phyloP scores from a whole-genome alignment of 2,797 vertebrate genomes.

The Hozukius guyotensis region DNA sequence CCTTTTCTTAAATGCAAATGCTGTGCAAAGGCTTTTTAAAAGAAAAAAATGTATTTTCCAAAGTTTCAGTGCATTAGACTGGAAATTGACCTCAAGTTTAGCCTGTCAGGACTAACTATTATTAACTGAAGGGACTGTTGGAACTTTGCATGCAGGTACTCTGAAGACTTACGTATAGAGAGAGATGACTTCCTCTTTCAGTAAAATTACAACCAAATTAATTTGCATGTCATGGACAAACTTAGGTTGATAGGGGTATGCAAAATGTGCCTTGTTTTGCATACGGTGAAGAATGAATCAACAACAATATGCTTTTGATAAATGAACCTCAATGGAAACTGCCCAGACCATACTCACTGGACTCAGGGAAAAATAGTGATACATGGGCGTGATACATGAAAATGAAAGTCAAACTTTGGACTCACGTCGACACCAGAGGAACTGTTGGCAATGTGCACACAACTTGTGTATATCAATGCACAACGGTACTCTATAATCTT shows the following conservation, averaged over 20 bases:
- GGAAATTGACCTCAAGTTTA: neutral
- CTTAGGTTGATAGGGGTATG: neutral
- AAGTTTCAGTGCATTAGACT: neutral
- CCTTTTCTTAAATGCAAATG: conserved; percentile 4
- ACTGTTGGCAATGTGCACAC: neutral
- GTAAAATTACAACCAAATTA: neutral
- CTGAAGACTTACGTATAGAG: neutral
- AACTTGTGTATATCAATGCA: neutral
- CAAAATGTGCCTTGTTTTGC: neutral
- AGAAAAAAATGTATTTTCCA: neutral
- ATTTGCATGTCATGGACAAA: conserved; percentile 26
- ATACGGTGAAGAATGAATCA: neutral
- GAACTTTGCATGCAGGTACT: neutral
- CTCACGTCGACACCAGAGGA: neutral
- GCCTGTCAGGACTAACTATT: neutral
- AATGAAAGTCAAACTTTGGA: neutral
- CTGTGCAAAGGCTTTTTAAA: neutral
- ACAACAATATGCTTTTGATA: neutral
- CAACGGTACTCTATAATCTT: neutral
- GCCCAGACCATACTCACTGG: neutral
- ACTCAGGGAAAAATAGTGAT: neutral
- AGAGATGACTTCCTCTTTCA: neutral
- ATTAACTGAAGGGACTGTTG: neutral
- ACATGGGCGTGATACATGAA: neutral
- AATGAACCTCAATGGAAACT: neutral